Conservation (phyloP, 2,888 invertebrate species). For the Lycophotia porphyrea region DNA sequence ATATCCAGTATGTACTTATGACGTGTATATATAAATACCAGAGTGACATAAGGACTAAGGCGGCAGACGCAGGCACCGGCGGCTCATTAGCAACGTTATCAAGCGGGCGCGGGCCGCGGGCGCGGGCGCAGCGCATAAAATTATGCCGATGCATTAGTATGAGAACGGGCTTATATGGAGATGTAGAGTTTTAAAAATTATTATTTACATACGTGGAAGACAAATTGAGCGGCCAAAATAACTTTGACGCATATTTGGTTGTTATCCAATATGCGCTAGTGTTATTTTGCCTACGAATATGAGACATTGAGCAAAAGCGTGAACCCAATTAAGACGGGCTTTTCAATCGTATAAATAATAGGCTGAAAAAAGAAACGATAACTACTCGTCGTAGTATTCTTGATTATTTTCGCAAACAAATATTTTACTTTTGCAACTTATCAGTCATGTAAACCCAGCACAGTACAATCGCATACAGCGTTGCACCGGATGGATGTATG, state of each 20-base stretch:
- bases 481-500: constrained; percentile 74
- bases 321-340: neutral
- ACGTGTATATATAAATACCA: constrained; percentile 19
- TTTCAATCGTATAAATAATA: neutral
- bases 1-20: constrained; percentile 5
- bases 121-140: constrained; percentile 72
- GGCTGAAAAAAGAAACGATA: neutral
- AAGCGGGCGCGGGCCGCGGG: constrained; percentile 69
- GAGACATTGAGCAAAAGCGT: neutral
- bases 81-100: constrained; percentile 80
- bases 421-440: neutral
- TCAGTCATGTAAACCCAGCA: constrained; percentile 66
- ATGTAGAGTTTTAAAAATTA: constrained; percentile 7
- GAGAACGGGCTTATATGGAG: constrained; percentile 42
- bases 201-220: neutral
- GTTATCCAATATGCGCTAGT: no score
- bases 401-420: neutral
- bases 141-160: constrained; percentile 75
- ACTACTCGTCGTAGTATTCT: neutral
- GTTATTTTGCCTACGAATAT: neutral
- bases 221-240: neutral
- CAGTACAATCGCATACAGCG: constrained; percentile 70
- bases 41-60: constrained; percentile 43
- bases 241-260: neutral
- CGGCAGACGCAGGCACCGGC: constrained; percentile 54